phyloP scores from a whole-genome alignment of 1,140 invertebrate species.

The Aphelinus certus region DNA sequence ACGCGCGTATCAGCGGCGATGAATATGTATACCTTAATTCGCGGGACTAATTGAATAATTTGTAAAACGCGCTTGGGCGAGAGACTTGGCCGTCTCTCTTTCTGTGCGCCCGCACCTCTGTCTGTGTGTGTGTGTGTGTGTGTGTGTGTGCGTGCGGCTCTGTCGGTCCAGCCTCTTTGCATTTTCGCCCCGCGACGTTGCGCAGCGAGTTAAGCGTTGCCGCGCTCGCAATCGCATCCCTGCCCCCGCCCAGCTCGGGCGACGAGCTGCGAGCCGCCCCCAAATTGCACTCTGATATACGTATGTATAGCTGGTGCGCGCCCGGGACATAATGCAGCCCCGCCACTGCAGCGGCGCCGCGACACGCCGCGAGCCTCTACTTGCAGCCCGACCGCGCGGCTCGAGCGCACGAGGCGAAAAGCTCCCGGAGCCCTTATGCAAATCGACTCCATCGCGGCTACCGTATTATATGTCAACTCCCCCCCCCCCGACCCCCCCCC shows the following conservation, averaged over 20 bases:
- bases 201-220: background rate
- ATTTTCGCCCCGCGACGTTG: slow-evolving; percentile 22
- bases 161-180: slow-evolving; percentile 44
- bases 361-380: no score
- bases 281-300: slow-evolving; percentile 40
- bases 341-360: slow-evolving; percentile 29
- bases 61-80: slow-evolving; percentile 59
- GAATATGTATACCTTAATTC: slow-evolving; percentile 68
- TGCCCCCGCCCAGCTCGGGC: slow-evolving; percentile 14
- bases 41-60: slow-evolving; percentile 68
- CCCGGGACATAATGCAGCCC: slow-evolving; percentile 22
- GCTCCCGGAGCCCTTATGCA: slow-evolving; percentile 21
- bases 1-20: slow-evolving; percentile 58
- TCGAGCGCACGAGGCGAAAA: slow-evolving; percentile 8
- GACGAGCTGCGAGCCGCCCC: slow-evolving; percentile 1
- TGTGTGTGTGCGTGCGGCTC: background rate
- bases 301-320: no score
- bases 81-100: slow-evolving; percentile 34
- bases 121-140: background rate
- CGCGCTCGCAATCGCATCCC: background rate
- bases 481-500: background rate
- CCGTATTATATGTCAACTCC: background rate
- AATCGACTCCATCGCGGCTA: background rate
- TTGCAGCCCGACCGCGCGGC: background rate
- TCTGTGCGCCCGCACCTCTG: slow-evolving; percentile 8